Percentiles rank a stretch among this genome's conserved stretches.
Conservation (phyloP, 1,140 invertebrate genomes). For the Temnothorax curvispinosus region DNA sequence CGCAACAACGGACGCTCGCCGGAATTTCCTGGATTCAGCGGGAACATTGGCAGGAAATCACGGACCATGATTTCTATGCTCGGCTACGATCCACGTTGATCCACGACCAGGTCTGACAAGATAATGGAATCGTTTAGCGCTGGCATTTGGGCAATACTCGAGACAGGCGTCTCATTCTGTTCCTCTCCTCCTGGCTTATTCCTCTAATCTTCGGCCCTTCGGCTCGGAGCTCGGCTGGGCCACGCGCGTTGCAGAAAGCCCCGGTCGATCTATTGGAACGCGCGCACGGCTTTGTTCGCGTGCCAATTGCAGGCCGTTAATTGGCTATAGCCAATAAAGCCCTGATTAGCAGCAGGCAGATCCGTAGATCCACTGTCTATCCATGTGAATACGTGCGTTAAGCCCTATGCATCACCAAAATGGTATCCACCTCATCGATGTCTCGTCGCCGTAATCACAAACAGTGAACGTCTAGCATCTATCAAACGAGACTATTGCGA, state of each 20-base stretch:
- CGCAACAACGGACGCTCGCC: conserved; percentile 2
- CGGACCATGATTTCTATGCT: conserved; percentile 50
- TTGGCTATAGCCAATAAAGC: conserved; percentile 83
- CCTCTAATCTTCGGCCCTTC: conserved; percentile 11
- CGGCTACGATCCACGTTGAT: conserved; percentile 62
- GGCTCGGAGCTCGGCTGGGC: conserved; percentile 5
- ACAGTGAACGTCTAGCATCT: conserved; percentile 32
- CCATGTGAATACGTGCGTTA: conserved; percentile 57
- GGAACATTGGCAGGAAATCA: conserved; percentile 44
- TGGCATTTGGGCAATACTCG: conserved; percentile 71
- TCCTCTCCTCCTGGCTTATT: background rate
- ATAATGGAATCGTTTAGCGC: conserved; percentile 78
- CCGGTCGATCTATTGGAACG: conserved; percentile 73
- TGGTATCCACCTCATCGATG: conserved; percentile 65
- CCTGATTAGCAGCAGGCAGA: conserved; percentile 79
- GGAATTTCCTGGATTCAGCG: conserved; percentile 37
- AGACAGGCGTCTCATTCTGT: conserved; percentile 41
- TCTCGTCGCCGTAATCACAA: conserved; percentile 25
- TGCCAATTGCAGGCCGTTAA: conserved; percentile 82
- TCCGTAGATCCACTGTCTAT: conserved; percentile 70
- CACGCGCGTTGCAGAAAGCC: conserved; percentile 70
- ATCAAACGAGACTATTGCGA: conserved; percentile 2
- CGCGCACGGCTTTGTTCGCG: conserved; percentile 77
- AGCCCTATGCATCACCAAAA: conserved; percentile 69
- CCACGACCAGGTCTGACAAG: conserved; percentile 55